Conservation (phyloP, 2,888 invertebrate genomes). For the Volucella zonaria region DNA sequence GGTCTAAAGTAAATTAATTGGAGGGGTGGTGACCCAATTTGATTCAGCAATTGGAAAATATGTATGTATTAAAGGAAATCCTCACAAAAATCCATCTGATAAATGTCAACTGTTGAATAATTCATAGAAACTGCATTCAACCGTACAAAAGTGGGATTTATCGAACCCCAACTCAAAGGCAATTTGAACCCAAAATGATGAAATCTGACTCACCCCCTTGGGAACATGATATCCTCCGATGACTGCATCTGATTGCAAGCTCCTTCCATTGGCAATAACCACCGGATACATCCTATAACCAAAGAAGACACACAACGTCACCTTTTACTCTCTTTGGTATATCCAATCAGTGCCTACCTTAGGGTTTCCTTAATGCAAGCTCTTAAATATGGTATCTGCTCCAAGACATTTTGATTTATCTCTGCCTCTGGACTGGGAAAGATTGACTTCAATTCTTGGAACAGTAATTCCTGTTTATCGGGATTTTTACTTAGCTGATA, state of each 20-base stretch:
- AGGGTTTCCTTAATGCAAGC: conserved; percentile 91
- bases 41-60: conserved; percentile 6
- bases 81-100: conserved; percentile 1
- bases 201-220: conserved; percentile 87
- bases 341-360: conserved; percentile 83
- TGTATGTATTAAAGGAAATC: neutral
- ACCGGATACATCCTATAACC: conserved; percentile 90
- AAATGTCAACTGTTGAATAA: conserved; percentile 6
- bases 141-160: neutral
- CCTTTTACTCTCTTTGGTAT: neutral
- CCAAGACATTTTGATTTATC: conserved; percentile 85
- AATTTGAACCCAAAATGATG: neutral
- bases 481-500: conserved; percentile 89
- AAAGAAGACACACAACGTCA: conserved; percentile 52
- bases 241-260: conserved; percentile 88
- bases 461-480: conserved; percentile 86
- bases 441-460: conserved; percentile 85
- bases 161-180: neutral
- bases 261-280: conserved; percentile 90
- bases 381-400: conserved; percentile 87
- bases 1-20: too few relatives aligned
- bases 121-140: neutral
- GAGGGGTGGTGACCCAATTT: too few relatives aligned
- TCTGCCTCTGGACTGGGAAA: conserved; percentile 84
- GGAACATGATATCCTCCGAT: conserved; percentile 91